phyloP scores from a whole-genome alignment of 2,888 invertebrate genomes.

The Spicauda simplicius region DNA sequence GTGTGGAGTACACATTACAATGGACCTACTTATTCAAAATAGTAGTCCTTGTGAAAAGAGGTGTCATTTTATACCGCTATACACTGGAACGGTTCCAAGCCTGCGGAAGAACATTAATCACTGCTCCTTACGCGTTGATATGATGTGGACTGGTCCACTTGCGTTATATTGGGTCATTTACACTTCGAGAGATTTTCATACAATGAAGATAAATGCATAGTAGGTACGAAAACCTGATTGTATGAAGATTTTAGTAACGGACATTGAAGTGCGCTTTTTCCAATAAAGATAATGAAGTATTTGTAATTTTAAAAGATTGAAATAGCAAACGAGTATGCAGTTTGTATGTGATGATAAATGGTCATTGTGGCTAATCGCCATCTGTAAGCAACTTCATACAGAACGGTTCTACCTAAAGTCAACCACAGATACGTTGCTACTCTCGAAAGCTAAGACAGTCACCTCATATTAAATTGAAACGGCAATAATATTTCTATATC shows the following conservation, averaged over 20 bases:
- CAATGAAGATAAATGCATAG: neutral
- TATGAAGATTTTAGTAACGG: neutral
- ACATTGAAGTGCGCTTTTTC: neutral
- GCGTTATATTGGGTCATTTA: neutral
- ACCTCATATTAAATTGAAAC: too few species aligned
- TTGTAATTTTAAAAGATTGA: too few species aligned
- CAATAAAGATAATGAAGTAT: too few species aligned
- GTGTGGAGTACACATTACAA: neutral
- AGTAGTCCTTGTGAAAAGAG: neutral
- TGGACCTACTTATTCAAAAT: neutral
- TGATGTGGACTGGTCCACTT: slow-evolving; percentile 1
- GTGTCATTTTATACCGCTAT: neutral
- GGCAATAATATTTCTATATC: too few species aligned
- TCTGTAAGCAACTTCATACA: too few species aligned
- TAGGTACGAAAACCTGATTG: neutral
- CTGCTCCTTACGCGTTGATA: neutral
- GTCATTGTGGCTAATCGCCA: too few species aligned
- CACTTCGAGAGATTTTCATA: neutral
- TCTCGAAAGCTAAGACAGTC: too few species aligned
- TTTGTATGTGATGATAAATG: too few species aligned
- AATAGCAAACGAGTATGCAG: too few species aligned
- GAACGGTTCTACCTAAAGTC: too few species aligned
- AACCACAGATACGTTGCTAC: too few species aligned
- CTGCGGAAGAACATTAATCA: neutral
- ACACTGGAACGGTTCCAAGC: slow-evolving; percentile 1